These are phyloP conservation scores for Phania funesta DNA, from an alignment of 2,888 invertebrate genomes.

Conservation along the genomic window DNA sequence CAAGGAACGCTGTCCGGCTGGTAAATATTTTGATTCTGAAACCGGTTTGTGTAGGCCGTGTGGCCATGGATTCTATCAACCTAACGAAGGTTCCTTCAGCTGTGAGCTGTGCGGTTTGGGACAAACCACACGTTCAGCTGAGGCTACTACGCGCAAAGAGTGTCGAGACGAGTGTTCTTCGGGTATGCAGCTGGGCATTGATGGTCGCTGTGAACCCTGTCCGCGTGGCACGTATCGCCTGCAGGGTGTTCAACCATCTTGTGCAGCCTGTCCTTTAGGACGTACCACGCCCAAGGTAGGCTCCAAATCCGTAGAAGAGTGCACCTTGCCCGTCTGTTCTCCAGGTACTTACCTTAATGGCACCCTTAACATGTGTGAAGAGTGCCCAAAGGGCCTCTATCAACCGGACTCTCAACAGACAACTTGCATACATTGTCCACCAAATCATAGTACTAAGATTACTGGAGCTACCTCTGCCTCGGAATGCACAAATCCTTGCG, in stretches of 20 bases:
- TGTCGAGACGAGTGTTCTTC: slow-evolving; percentile 92
- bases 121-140: slow-evolving; percentile 94
- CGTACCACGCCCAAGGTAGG: slow-evolving; percentile 94
- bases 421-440: slow-evolving; percentile 91
- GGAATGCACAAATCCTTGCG: slow-evolving; percentile 95
- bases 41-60: slow-evolving; percentile 94
- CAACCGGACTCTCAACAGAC: slow-evolving; percentile 94
- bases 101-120: slow-evolving; percentile 94
- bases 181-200: slow-evolving; percentile 91
- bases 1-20: slow-evolving; percentile 95
- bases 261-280: slow-evolving; percentile 92
- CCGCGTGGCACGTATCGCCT: slow-evolving; percentile 93
- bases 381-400: slow-evolving; percentile 94
- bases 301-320: slow-evolving; percentile 92
- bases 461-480: slow-evolving; percentile 88
- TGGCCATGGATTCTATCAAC: slow-evolving; percentile 96
- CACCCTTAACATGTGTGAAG: slow-evolving; percentile 91
- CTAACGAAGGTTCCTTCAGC: slow-evolving; percentile 93
- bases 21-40: slow-evolving; percentile 95
- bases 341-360: slow-evolving; percentile 92
- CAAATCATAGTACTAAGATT: slow-evolving; percentile 93
- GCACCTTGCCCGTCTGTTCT: slow-evolving; percentile 93
- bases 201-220: slow-evolving; percentile 95
- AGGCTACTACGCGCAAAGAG: slow-evolving; percentile 92
- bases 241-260: slow-evolving; percentile 93